phyloP scores from a whole-genome alignment of 2,888 invertebrate genomes.

The Rhamphomyia laevipes region DNA sequence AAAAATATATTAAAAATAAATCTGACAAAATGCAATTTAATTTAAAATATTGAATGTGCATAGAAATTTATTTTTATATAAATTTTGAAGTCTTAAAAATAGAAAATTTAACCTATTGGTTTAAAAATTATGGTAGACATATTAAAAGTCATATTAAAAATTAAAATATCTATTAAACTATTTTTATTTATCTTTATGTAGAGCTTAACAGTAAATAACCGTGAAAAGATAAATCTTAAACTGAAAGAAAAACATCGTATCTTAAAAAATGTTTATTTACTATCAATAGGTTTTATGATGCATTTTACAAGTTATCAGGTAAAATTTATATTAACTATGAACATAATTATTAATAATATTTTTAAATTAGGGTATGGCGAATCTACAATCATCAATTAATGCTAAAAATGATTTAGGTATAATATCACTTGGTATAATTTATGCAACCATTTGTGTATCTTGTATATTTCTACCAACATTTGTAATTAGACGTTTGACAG shows the following conservation, averaged over 20 bases:
- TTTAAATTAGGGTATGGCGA: conserved; percentile 71
- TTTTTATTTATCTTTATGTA: no score
- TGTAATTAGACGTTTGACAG: conserved; percentile 83
- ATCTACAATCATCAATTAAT: conserved; percentile 87
- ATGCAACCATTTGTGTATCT: conserved; percentile 84
- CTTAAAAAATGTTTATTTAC: conserved; percentile 79
- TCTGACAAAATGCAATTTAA: no score
- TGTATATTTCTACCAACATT: conserved; percentile 93
- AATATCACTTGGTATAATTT: conserved; percentile 79
- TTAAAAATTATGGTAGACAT: no score
- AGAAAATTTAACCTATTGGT: no score
- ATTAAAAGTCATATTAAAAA: no score
- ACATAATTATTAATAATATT: neutral
- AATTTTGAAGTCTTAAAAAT: no score
- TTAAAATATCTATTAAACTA: no score
- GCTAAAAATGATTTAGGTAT: conserved; percentile 81
- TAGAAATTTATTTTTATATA: no score
- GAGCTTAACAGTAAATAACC: conserved; percentile 23
- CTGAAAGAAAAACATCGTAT: conserved; percentile 81
- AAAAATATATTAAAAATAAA: no score
- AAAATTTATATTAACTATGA: neutral
- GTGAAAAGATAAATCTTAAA: conserved; percentile 67
- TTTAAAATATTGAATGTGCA: no score
- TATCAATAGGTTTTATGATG: conserved; percentile 88
- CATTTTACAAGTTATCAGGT: conserved; percentile 83